These are phyloP conservation scores for Hyla sarda DNA, from an alignment of 2,113 vertebrate genomes.

Conservation along the genomic window DNA sequence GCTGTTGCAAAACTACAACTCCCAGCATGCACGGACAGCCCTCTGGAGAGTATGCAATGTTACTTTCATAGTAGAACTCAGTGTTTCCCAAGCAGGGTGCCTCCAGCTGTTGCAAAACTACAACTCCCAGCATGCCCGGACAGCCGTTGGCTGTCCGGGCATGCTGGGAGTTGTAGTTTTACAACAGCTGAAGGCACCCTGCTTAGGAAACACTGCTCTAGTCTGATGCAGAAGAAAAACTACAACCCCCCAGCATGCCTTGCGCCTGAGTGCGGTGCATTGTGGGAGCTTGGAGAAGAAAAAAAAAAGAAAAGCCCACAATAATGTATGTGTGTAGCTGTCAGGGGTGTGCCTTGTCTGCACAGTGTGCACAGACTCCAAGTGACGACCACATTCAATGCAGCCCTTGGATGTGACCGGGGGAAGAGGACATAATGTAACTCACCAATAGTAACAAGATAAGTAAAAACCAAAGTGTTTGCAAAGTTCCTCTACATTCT, in stretches of 20 bases:
- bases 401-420: slow-evolving; percentile 17
- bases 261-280: not conserved
- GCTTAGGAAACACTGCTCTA: too few species aligned
- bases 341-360: not conserved
- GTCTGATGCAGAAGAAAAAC: not conserved
- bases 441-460: slow-evolving; percentile 12
- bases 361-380: not conserved
- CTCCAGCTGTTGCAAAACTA: too few species aligned
- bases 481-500: not conserved
- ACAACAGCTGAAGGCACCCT: too few species aligned
- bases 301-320: not conserved
- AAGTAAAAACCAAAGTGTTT: slow-evolving; percentile 6
- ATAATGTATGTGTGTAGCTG: not conserved
- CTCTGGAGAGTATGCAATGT: too few species aligned
- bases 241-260: not conserved
- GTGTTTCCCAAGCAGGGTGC: too few species aligned
- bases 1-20: too few species aligned
- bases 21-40: too few species aligned
- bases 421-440: slow-evolving; percentile 22
- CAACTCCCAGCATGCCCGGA: too few species aligned
- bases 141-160: too few species aligned
- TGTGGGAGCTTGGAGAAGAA: not conserved
- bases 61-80: too few species aligned
- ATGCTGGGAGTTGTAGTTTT: too few species aligned
- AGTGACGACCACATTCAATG: not conserved